These are phyloP conservation scores for Ailuropoda melanoleuca DNA, from an alignment of 2,113 vertebrate species.

Conservation along the genomic window DNA sequence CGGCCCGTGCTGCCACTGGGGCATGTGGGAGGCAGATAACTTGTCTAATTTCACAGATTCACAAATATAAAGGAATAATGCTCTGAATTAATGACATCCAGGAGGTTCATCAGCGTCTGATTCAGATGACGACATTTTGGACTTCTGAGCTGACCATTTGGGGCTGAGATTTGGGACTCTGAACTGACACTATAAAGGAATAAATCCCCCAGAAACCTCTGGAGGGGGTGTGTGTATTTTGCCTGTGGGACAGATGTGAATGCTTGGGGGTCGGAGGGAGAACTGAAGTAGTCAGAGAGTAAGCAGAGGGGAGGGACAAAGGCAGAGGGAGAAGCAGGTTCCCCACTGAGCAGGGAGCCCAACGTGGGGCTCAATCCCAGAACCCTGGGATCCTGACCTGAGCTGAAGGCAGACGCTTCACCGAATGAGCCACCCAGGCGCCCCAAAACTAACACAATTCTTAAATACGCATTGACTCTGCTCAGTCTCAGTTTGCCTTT, in stretches of 20 bases:
- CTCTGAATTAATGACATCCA: neutral
- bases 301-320: neutral
- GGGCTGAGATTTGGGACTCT: neutral
- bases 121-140: neutral
- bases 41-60: neutral
- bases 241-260: neutral
- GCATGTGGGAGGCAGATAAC: neutral
- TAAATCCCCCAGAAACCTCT: neutral
- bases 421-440: neutral
- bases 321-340: neutral
- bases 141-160: neutral
- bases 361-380: neutral
- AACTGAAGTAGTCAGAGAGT: neutral
- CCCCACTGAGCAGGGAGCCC: too few relatives aligned
- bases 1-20: neutral
- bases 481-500: neutral
- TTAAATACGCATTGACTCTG: neutral
- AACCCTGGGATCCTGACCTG: neutral
- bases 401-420: neutral
- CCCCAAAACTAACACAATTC: neutral
- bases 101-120: neutral
- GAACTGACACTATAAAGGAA: neutral
- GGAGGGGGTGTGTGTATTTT: neutral
- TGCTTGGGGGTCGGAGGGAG: neutral
- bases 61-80: neutral